Evolutionary conservation across 2,888 invertebrate species (phyloP), one percentile per base, ranked within the genome.

Genomic region (Homarus gammarus): DNA sequence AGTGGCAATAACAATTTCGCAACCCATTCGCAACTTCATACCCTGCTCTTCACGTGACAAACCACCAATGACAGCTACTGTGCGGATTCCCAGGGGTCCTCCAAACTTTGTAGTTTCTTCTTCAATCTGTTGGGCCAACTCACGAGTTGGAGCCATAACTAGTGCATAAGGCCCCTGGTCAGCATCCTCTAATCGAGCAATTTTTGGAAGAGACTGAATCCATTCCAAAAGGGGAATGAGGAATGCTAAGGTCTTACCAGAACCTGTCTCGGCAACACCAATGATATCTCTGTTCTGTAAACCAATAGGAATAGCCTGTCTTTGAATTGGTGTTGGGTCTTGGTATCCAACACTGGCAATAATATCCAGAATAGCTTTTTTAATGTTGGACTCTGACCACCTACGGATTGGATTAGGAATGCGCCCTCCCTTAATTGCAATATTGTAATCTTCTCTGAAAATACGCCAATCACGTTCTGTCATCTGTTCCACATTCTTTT

Each of bases 401-500:
- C 95, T 96, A 56, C 99, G 95, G 89, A 99, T 96, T 0, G 99
- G 99, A 94, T 98, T 98, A 0, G 99, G 99, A 93, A 99, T 98
- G 93, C 95, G 96, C 0, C 99, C 99, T 92, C 99, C 95, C 94
- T 99, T 99, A 91, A 99, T 97, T 2, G 98, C 97, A 84, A 99
- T 99, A 93, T 98, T 99, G 94, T 99, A 99, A 94, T 99, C 99
- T 94, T 99, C 99, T 92, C 99, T 96, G 94, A 99, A 99, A 93
- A 99, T 99, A 94, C 99, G 96, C 99, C 99, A 99, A 95, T 99
- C 99, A 93, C 99, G 95, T 94, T 99, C 99, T 0, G 97, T 98
- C 99, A 99, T 99, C 94, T 99, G 99, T 83, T 96, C 96, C 0
- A 96, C 94, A 15, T 96, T 96, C 94, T 99, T 99, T 93, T 99